Evolutionary conservation across 2,113 vertebrate species (phyloP).

Genomic region (Hippocampus barbouri): DNA sequence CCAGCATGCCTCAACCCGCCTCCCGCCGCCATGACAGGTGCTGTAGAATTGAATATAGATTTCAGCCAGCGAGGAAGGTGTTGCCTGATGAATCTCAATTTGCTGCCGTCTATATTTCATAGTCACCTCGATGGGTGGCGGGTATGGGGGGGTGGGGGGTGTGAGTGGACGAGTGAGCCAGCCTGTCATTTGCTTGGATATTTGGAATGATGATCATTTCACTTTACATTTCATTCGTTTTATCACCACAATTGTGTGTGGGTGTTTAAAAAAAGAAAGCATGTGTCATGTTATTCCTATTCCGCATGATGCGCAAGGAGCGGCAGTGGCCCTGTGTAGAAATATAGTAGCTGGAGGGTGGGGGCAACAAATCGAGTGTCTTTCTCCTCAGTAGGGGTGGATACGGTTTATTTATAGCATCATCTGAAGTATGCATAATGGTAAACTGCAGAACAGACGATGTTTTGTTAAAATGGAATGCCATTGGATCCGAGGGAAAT

Average conservation of each 20-base stretch:
- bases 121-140: slow-evolving; percentile 43
- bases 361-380: slow-evolving; percentile 29
- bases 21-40: slow-evolving; percentile 69
- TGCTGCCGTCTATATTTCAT: slow-evolving; percentile 70
- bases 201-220: slow-evolving; percentile 40
- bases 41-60: slow-evolving; percentile 75
- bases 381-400: slow-evolving; percentile 28
- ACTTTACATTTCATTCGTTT: slow-evolving; percentile 32
- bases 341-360: slow-evolving; percentile 38
- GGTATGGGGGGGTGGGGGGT: slow-evolving; percentile 39
- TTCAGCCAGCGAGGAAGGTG: slow-evolving; percentile 68
- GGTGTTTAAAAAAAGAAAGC: background rate
- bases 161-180: slow-evolving; percentile 31
- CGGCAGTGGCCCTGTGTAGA: slow-evolving; percentile 12
- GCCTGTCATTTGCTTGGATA: slow-evolving; percentile 47
- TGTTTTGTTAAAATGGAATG: slow-evolving; percentile 7
- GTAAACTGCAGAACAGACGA: slow-evolving; percentile 14
- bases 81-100: slow-evolving; percentile 75
- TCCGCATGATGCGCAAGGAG: slow-evolving; percentile 25
- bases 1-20: slow-evolving; percentile 51
- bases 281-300: background rate
- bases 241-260: background rate
- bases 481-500: slow-evolving; percentile 3
- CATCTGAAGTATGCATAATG: slow-evolving; percentile 34
- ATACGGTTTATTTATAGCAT: slow-evolving; percentile 54